phyloP scores from a whole-genome alignment of 2,797 vertebrate genomes.

The Lacerta viridis region DNA sequence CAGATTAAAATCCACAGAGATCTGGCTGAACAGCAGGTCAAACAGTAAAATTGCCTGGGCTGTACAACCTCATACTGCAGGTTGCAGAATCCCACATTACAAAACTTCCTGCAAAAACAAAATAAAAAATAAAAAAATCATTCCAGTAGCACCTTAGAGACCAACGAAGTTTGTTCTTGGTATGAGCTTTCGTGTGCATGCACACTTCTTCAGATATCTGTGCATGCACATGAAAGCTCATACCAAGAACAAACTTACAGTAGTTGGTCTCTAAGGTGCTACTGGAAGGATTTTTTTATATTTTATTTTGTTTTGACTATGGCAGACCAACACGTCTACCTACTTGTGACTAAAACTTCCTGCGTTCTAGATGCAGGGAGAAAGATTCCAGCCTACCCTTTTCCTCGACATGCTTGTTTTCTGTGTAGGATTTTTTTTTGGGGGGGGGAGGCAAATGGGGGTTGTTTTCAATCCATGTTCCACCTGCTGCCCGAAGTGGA shows the following conservation, averaged over 20 bases:
- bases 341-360: neutral
- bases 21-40: neutral
- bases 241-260: too few species aligned
- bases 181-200: too few species aligned
- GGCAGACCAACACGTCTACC: too few species aligned
- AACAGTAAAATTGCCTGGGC: neutral
- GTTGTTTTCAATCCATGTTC: neutral
- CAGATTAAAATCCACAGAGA: neutral
- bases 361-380: neutral
- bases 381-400: neutral
- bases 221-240: too few species aligned
- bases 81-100: neutral
- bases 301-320: too few species aligned
- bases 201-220: too few species aligned
- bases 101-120: neutral
- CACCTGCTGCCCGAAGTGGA: neutral
- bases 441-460: too few species aligned
- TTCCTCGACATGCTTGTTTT: neutral
- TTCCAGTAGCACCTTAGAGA: too few species aligned
- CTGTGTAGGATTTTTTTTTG: neutral
- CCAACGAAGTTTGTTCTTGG: too few species aligned
- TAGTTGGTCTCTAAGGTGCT: too few species aligned
- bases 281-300: too few species aligned
- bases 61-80: neutral
- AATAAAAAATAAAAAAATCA: too few species aligned